These are phyloP conservation scores for Hexactinellida sp. DNA, from an alignment of 37 sponge, comb jelly and placozoan genomes.

Conservation along the genomic window DNA sequence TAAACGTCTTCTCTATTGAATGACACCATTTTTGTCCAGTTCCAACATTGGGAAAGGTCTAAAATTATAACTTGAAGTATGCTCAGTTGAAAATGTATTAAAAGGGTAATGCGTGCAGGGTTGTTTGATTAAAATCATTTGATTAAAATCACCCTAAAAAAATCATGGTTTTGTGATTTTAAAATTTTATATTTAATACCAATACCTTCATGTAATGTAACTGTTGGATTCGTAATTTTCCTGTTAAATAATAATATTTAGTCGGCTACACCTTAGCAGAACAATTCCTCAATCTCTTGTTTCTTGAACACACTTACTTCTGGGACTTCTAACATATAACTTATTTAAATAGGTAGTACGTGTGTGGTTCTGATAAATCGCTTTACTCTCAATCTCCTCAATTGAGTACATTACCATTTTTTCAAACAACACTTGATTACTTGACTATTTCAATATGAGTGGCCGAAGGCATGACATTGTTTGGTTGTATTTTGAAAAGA, in stretches of 20 bases:
- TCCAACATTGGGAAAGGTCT: no score
- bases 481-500: not conserved
- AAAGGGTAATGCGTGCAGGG: no score
- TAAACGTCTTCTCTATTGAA: no score
- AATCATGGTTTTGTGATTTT: not conserved
- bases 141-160: constrained; percentile 1
- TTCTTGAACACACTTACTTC: not conserved
- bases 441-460: not conserved
- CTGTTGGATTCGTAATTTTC: not conserved
- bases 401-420: not conserved
- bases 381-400: constrained; percentile 16
- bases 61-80: no score
- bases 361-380: constrained; percentile 2
- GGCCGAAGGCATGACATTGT: constrained; percentile 12
- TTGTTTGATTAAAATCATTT: no score
- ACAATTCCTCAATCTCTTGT: not conserved
- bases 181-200: not conserved
- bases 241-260: constrained; percentile 14
- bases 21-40: no score
- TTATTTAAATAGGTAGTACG: not conserved
- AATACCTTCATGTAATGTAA: not conserved
- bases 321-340: constrained; percentile 12
- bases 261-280: constrained; percentile 8
- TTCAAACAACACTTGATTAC: constrained; percentile 7
- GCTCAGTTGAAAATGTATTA: no score